Conservation (phyloP, 1,140 invertebrate species). For the Cephus cinctus region DNA sequence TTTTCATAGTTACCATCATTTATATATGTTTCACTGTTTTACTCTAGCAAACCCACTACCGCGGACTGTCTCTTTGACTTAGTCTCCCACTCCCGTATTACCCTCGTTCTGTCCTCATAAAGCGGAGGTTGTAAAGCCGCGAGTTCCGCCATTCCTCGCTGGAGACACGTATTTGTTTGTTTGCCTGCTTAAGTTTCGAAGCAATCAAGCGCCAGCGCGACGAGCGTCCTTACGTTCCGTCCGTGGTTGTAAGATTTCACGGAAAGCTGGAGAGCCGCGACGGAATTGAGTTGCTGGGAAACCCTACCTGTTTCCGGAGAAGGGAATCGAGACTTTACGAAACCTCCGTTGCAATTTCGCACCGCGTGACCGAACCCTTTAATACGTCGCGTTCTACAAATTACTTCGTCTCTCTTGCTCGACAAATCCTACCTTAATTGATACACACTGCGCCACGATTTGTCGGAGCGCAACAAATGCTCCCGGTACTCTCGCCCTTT, state of each 20-base stretch:
- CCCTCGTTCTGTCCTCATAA: conserved; percentile 1
- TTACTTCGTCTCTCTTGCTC: no score
- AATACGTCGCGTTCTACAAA: no score
- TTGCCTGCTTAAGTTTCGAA: not conserved
- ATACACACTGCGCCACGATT: no score
- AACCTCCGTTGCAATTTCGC: not conserved
- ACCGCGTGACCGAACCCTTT: not conserved
- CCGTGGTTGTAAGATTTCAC: conserved; percentile 8
- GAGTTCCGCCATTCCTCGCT: no score
- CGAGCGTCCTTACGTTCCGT: no score
- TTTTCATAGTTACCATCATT: no score
- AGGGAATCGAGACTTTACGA: no score
- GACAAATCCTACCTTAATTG: no score
- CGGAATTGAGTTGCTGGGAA: conserved; percentile 3
- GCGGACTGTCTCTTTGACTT: conserved; percentile 1
- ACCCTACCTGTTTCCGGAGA: no score
- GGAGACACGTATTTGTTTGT: not conserved
- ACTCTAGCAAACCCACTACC: conserved; percentile 7
- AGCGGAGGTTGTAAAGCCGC: no score
- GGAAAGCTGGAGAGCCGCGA: conserved; percentile 1
- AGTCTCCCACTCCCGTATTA: not conserved
- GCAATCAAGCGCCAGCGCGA: not conserved
- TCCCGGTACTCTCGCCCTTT: no score
- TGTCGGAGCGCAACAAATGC: no score
- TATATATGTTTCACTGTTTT: conserved; percentile 13